Conservation (phyloP, 2,113 vertebrate species). For the Sander lucioperca region DNA sequence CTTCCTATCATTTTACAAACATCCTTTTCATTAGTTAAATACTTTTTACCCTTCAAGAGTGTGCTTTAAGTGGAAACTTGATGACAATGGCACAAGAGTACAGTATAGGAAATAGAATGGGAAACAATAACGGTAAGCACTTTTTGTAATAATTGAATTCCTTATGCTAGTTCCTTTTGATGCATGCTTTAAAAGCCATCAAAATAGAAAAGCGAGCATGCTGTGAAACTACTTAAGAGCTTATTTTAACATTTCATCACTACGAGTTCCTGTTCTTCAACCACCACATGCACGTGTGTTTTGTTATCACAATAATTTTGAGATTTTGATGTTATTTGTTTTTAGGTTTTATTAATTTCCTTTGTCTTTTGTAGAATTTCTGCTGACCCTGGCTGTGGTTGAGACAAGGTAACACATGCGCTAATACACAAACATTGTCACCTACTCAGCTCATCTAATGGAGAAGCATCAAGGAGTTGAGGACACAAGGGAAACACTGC, state of each 20-base stretch:
- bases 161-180: neutral
- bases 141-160: neutral
- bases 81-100: neutral
- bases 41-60: neutral
- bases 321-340: neutral
- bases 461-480: neutral
- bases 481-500: slow-evolving; percentile 9
- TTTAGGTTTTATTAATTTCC: neutral
- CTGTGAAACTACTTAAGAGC: neutral
- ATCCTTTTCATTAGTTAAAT: neutral
- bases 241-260: no score
- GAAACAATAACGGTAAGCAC: neutral
- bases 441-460: slow-evolving; percentile 1
- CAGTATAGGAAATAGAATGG: neutral
- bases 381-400: slow-evolving; percentile 88
- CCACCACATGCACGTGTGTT: neutral
- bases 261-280: no score
- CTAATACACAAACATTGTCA: neutral
- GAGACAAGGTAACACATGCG: slow-evolving; percentile 1
- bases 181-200: neutral
- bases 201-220: neutral
- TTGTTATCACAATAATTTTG: slow-evolving; percentile 1
- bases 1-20: neutral
- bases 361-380: slow-evolving; percentile 86
- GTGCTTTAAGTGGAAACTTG: no score